Conservation (phyloP, 2,797 vertebrate genomes). For the Micropoecilia bifurca region DNA sequence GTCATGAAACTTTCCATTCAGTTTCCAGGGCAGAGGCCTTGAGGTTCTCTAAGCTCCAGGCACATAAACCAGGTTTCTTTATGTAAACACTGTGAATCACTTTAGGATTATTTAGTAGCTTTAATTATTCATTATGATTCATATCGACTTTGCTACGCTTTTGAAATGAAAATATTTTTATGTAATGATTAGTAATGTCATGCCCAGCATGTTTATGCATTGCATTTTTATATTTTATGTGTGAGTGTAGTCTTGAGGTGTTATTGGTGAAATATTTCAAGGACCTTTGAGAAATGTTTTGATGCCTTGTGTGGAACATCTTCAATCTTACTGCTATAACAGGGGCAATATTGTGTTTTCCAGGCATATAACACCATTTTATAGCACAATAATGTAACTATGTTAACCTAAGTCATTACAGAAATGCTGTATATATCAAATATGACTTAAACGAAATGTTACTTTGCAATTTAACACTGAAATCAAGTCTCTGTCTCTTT, state of each 20-base stretch:
- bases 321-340: no score
- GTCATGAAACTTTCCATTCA: background rate
- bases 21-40: background rate
- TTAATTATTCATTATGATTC: background rate
- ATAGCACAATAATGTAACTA: no score
- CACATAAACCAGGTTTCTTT: background rate
- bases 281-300: background rate
- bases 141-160: background rate
- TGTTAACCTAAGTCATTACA: no score
- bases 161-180: background rate
- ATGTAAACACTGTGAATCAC: background rate
- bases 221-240: background rate
- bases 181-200: background rate
- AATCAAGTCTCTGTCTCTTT: no score
- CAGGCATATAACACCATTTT: no score
- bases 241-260: background rate
- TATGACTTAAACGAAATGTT: no score
- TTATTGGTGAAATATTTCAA: background rate
- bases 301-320: background rate
- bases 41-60: background rate
- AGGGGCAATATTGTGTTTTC: no score
- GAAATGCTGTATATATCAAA: no score
- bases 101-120: constrained; percentile 9
- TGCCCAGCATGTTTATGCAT: background rate
- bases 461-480: no score